Base-by-base conservation (phyloP, 2,797 vertebrate species). In the Hippopotamyrus pictus region DNA sequence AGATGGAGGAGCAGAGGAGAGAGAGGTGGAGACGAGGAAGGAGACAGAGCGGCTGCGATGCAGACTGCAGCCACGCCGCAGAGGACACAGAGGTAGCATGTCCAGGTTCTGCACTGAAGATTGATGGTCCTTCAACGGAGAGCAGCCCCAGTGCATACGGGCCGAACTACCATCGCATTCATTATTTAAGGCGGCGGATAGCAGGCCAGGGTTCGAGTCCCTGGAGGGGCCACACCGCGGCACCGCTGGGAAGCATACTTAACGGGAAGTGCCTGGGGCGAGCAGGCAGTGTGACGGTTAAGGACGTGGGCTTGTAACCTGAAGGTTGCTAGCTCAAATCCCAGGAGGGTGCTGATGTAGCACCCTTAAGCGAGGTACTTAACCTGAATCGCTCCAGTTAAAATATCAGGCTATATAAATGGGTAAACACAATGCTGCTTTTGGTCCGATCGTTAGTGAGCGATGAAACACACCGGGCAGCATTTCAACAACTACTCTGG, bases 371-470 rank as follows among this genome's bases (percentile, higher is more conserved):
- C 76, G 76, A 22, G 41, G 76, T 82, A 82, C 76, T 82, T 82
- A 82, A 82, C 76, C 76, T 82, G 76, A 82, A 82, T 82, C 76
- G 76, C 76, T 82, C 37, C 76, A 82, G 76, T 46, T 82, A 82
- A 82, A 46, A 82, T 82, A 82, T 46, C 41, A 19, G 29, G 76
- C 41, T 44, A 46, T 46, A 82, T 44, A 82, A 82, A 82, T 82
- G 76, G 76, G 41, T 82, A 82, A 82, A 82, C 76, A 82, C 76
- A 82, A 82, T 82, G 76, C 73, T 6, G 17, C 76, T 44, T n/a
- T 22, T 22, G 41, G 76, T 22, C 19, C 5, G 37, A 82, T 8
- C 3, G 41, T 82, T 44, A n/a, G 37, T 8, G 19, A 82, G 76
- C 41, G 4, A 46, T 82, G 37, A 46, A 82, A 82, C 76, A 9